These are phyloP conservation scores for Orius insidiosus DNA, from an alignment of 1,140 invertebrate genomes.

Conservation along the genomic window DNA sequence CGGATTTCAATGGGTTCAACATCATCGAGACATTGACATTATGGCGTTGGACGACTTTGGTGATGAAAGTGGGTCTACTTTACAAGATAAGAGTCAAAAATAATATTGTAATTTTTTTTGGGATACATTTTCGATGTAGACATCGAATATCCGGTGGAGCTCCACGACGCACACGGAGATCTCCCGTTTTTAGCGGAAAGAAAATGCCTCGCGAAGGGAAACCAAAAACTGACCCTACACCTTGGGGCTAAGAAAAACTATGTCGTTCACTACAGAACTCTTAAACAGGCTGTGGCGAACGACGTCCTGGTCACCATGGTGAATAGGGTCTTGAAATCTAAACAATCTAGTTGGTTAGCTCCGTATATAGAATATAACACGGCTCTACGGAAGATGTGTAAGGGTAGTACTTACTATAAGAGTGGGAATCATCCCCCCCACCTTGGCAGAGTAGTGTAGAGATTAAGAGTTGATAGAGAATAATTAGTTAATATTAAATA, in stretches of 20 bases:
- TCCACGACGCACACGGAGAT: conserved; percentile 25
- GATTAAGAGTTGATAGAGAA: too few species aligned
- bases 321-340: conserved; percentile 31
- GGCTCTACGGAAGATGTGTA: conserved; percentile 23
- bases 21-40: background rate
- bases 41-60: background rate
- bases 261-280: conserved; percentile 30
- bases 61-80: background rate
- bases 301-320: conserved; percentile 31
- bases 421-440: conserved; percentile 31
- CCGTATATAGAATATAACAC: conserved; percentile 29
- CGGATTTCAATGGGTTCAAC: background rate
- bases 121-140: conserved; percentile 23
- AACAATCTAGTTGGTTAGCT: conserved; percentile 30
- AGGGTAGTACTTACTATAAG: conserved; percentile 28
- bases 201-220: conserved; percentile 13
- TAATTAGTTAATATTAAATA: too few species aligned
- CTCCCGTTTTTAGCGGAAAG: conserved; percentile 26
- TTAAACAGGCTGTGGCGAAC: conserved; percentile 28
- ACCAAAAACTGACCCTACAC: conserved; percentile 22
- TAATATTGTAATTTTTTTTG: background rate
- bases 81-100: too few species aligned
- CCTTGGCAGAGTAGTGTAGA: conserved; percentile 31
- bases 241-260: conserved; percentile 27
- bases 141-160: conserved; percentile 17